Percentiles rank a stretch among this genome's conserved stretches.
phyloP scores from a whole-genome alignment of 2,888 invertebrate genomes.

The Microplitis manilae region DNA sequence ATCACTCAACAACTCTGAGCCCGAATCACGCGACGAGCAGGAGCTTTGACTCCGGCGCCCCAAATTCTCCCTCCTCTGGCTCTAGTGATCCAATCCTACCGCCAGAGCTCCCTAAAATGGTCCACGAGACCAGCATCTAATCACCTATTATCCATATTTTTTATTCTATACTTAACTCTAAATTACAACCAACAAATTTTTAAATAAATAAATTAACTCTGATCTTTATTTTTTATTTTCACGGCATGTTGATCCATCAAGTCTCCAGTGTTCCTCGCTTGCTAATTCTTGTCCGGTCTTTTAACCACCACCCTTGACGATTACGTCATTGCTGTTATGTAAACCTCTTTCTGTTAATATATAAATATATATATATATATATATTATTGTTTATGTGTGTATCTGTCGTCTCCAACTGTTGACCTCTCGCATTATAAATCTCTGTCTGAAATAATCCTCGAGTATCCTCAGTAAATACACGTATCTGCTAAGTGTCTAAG shows the following conservation, averaged over 20 bases:
- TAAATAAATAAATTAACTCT: too few species aligned
- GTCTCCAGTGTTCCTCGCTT: not conserved
- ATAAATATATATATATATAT: too few species aligned
- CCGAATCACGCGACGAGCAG: slow-evolving; percentile 60
- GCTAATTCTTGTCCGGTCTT: not conserved
- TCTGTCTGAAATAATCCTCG: not conserved
- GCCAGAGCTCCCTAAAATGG: slow-evolving; percentile 77
- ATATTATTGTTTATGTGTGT: not conserved
- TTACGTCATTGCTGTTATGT: too few species aligned
- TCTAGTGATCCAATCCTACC: slow-evolving; percentile 71
- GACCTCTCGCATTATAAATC: not conserved
- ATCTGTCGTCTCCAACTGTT: not conserved
- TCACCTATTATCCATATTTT: not conserved
- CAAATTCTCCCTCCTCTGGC: slow-evolving; percentile 64
- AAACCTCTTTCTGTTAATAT: too few species aligned
- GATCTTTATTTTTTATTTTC: not conserved
- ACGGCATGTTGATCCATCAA: slow-evolving; percentile 7
- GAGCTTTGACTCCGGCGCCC: slow-evolving; percentile 59
- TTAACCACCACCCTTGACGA: too few species aligned
- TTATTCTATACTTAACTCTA: not conserved
- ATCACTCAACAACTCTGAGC: slow-evolving; percentile 48
- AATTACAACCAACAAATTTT: too few species aligned
- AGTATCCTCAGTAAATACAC: not conserved
- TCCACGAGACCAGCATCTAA: slow-evolving; percentile 82
- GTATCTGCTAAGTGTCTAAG: not conserved